Conservation (phyloP, 2,888 invertebrate genomes). For the Nebria salina region DNA sequence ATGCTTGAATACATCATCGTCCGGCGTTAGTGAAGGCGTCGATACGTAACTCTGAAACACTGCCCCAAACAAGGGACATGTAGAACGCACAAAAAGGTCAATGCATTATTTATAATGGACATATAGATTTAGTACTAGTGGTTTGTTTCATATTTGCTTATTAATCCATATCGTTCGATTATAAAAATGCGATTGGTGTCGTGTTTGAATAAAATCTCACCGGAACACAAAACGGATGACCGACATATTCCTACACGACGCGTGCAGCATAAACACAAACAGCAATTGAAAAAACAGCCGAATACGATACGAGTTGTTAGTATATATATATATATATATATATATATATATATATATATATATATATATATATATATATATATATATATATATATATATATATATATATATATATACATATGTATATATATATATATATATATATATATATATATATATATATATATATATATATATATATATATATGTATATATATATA, state of each 20-base stretch:
- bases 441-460: no score
- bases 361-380: no score
- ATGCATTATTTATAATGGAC: neutral
- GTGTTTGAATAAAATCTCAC: slow-evolving; percentile 63
- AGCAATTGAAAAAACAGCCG: neutral
- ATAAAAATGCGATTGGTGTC: neutral
- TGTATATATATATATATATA: no score
- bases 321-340: slow-evolving; percentile 40
- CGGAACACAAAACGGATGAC: slow-evolving; percentile 77
- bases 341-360: no score
- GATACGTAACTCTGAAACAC: slow-evolving; percentile 89
- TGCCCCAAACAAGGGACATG: slow-evolving; percentile 57
- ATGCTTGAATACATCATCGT: slow-evolving; percentile 92
- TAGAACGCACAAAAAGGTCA: neutral
- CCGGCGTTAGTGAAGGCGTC: slow-evolving; percentile 85
- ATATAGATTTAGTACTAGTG: neutral
- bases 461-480: no score
- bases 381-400: no score
- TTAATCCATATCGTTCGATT: neutral
- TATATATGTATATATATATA: no score
- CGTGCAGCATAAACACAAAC: slow-evolving; percentile 57
- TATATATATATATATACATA: no score
- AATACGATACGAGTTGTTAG: no score
- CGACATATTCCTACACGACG: slow-evolving; percentile 72
- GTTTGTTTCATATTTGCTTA: neutral